Conservation (phyloP, 1,140 invertebrate species). For the Lasioglossum baleicum region DNA sequence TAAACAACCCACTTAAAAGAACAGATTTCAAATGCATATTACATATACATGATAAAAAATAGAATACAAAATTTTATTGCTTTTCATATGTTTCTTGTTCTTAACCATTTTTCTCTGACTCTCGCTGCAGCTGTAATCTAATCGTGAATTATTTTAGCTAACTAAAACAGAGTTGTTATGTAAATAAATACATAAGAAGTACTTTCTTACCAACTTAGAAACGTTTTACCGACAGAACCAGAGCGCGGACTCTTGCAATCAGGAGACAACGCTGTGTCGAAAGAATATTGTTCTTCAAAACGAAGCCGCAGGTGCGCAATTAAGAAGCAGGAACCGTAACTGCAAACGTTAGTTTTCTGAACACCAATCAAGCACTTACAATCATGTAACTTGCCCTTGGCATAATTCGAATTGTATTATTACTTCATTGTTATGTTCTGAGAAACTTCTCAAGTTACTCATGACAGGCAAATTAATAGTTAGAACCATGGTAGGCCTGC, state of each 20-base stretch:
- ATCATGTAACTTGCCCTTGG: constrained; percentile 69
- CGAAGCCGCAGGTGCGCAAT: constrained; percentile 7
- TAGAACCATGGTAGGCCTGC: neutral
- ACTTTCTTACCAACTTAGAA: no score
- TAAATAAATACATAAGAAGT: no score
- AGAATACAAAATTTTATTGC: no score
- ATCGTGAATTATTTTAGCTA: no score
- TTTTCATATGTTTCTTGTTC: no score
- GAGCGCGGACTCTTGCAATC: neutral
- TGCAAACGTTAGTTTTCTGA: constrained; percentile 50
- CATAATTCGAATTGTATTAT: constrained; percentile 69
- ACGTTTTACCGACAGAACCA: neutral
- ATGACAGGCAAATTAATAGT: constrained; percentile 26
- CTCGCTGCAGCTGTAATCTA: no score
- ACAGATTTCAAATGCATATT: no score
- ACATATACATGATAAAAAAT: no score
- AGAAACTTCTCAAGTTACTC: constrained; percentile 57
- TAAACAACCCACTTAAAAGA: no score
- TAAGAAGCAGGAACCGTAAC: constrained; percentile 30
- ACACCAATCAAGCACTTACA: constrained; percentile 23
- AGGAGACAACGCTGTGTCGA: neutral
- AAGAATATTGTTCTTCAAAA: constrained; percentile 46
- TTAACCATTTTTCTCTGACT: no score
- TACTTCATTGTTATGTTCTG: constrained; percentile 68
- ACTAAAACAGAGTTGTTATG: no score